Base-by-base conservation (phyloP, 2,888 invertebrate genomes). In the Phortica okadai region DNA sequence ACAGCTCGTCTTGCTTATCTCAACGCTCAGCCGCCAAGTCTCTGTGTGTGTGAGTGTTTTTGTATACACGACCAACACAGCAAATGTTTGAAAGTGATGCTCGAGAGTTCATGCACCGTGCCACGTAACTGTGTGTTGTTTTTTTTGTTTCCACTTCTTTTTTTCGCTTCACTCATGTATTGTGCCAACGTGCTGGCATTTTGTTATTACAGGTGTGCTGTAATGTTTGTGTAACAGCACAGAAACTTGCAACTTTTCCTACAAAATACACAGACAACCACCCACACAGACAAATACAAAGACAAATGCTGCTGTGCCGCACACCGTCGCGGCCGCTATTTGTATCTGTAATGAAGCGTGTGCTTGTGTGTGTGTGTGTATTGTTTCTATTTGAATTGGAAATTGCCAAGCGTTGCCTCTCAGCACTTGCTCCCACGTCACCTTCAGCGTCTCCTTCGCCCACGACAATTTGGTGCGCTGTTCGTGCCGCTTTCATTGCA, bases 81-180 rank as follows among this genome's bases (percentile, higher is more conserved):
- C 50, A 50, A 50, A 8, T 16, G 16, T 45, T 83, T 80, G 81
- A 80, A 89, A 88, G 87, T 88, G 87, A 84, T 88, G 83, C 89
- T 89, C 82, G 81, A 89, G 84, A 88, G 89, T 89, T 89, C 89
- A 89, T 89, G 88, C 87, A 87, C 88, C 88, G 88, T 84, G 74
- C 59, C 80, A 77, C 79, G 74, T 78, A 77, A 75, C 74, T 69
- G 16, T 69, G 16, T 45, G 45, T 8, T 69, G 21, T 45, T 25
- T 45, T 69, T 45, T 42, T 66, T 66, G 11, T 42, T 41, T 3
- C 10, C 41, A 5, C 11, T 66, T 25, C 14, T 66, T 25, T 64
- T 7, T 44, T 2, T 69, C n/a, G 45, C 45, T 45, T 11, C 50
- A 33, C 14, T 64, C 64, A 14, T 64, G 64, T 64, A 33, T 33